These are phyloP conservation scores for Apamea monoglypha DNA, from an alignment of 2,888 invertebrate species.

Conservation along the genomic window DNA sequence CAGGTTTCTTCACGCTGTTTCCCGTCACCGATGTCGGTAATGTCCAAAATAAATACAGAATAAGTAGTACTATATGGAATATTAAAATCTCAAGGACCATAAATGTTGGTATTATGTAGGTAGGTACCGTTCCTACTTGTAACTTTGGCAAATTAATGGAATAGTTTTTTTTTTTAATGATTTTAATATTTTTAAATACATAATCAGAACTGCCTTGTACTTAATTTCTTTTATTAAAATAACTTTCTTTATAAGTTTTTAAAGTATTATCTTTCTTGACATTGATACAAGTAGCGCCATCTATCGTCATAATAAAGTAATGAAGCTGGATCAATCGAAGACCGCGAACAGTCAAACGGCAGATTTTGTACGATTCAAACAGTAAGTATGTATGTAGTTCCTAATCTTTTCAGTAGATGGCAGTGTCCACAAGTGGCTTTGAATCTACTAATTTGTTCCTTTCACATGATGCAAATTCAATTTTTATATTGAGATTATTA, in stretches of 20 bases:
- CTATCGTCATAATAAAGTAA: constrained; percentile 45
- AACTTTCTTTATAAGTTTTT: too few relatives aligned
- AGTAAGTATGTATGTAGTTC: background rate
- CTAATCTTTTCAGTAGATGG: constrained; percentile 27
- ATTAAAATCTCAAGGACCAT: background rate
- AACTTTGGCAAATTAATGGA: background rate
- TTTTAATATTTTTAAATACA: background rate
- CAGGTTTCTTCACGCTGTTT: too few relatives aligned
- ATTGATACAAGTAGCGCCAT: constrained; percentile 66
- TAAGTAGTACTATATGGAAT: too few relatives aligned
- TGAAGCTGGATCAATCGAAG: constrained; percentile 9
- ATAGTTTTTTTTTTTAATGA: background rate
- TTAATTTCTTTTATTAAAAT: background rate
- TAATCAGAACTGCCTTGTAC: too few relatives aligned
- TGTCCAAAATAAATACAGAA: too few relatives aligned
- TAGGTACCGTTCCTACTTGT: too few relatives aligned
- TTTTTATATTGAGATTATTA: background rate
- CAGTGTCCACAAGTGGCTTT: background rate
- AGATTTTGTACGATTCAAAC: background rate
- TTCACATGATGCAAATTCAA: background rate
- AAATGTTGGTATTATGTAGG: background rate
- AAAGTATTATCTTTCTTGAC: background rate
- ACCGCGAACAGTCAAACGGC: background rate
- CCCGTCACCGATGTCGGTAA: too few relatives aligned
- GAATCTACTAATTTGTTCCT: background rate